Evolutionary conservation across 1,140 invertebrate genomes (phyloP), one percentile per base, ranked within the genome.

Genomic region (Euschistus heros): DNA sequence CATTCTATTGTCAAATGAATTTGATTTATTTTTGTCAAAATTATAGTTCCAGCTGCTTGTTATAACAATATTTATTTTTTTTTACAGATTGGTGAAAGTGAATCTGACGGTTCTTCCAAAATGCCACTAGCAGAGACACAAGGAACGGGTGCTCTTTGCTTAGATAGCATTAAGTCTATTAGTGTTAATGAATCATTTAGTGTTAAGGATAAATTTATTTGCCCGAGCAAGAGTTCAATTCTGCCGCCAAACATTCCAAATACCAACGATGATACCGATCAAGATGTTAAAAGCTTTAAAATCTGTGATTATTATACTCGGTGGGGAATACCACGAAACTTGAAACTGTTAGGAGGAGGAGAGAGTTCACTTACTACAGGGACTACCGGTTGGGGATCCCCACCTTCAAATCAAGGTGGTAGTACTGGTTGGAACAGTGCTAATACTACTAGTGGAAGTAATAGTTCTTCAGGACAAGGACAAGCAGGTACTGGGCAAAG

Each of bases 331-430:
- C 79, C 81, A 44, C 75, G 71, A 24, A 74, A 78, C 33, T 72
- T 86, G 66, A 79, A 86, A 63, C 77, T 90, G n/a, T 76, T 79
- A 52, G 88, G 88, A 54, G 87, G 88, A 26, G 88, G 87, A 44
- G 87, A 89, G 74, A 88, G 83, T 74, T 87, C 87, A 24, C 79
- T 89, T 57, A 88, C 86, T 73, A 84, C 82, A 69, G 82, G 82
- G 62, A 82, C 83, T 46, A 76, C 81, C n/a, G 86, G 84, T 66
- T 89, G 87, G 86, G 86, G 84, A 52, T 82, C 85, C 57, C 81
- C 84, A 47, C 84, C 85, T 69, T 78, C 81, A 64, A 82, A 82
- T 72, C 69, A 59, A 63, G 59, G 68, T 65, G 62, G 69, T 37
- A 68, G 70, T 18, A 68, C 69, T 18, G 67, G 73, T 17, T 73